Evolutionary conservation across 1,140 invertebrate genomes (phyloP), one percentile per base, ranked within the genome.

Genomic region (Zaprionus nigranus): DNA sequence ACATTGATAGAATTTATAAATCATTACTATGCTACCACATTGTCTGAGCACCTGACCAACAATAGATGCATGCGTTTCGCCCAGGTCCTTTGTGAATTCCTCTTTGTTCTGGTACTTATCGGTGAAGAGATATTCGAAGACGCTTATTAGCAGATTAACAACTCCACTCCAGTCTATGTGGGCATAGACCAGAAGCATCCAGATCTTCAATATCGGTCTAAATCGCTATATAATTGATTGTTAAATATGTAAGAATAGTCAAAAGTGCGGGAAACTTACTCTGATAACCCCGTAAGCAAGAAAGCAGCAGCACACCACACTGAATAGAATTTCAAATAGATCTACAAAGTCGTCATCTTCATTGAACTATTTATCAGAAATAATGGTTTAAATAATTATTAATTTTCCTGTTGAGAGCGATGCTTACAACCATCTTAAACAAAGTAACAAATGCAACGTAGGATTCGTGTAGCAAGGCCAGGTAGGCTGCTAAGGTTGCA

Each of bases 131-230:
- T 59, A 75, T 30, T 59, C 34, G 17, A 40, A 71, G 2, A 59
- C 24, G 11, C 9, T 51, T 6, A 26, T 2, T 4, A 59, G 15
- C 12, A 64, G 3, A 20, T 46, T n/a, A 2, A 17, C 6, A n/a
- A 75, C 34, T 7, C 1, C 26, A 5, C 6, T 13, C 67, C 59
- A 75, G 40, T 59, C 46, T 12, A 75, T 59, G 15, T 70, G 67
- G 5, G 28, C 12, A 43, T 75, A 75, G 20, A 67, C 38, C 34
- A 70, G 11, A 1, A 70, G 12, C 13, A 75, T 13, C 73, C 73
- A 75, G 12, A 71, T 5, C 38, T 49, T 49, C 2, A 63, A 2
- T 26, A 59, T 20, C 2, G 51, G 40, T 43, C n/a, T 75, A 11
- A 34, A 1, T 9, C 34, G 67, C 73, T 75, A n/a, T 28, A 22